Base-by-base conservation (phyloP, 2,888 invertebrate species). In the Lypha dubia region DNA sequence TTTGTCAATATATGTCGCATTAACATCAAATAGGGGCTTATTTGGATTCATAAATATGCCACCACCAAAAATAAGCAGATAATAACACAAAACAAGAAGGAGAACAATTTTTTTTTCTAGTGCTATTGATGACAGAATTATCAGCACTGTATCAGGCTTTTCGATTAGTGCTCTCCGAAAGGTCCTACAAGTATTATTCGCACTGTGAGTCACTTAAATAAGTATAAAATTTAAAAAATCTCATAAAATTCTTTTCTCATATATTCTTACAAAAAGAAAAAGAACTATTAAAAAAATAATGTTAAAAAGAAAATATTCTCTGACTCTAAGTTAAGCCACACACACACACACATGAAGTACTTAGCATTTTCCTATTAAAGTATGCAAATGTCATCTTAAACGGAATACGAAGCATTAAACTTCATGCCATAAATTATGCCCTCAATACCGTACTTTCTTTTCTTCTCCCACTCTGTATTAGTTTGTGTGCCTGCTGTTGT, bases 321-420 rank as follows among this genome's bases (percentile, higher is more conserved):
- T 35, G 80, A 28, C 60, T 81, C 28, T 35, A 53, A 60, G 22
- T 68, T 51, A 79, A 70, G 81, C 56, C 75, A 63, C 81, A 71
- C 62, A 63, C 65, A 68, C 63, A 41, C 56, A 63, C 65, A 68
- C 63, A 41, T 56, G 28, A 60, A 68, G 68, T 75, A 51, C 49
- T 80, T 74, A 80, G 13, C n/a, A 76, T 70, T 70, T 81, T 68
- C 63, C 71, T 79, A 76, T 65, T 75, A 81, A 71, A 73, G 71
- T 84, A 84, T 84, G 80, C 81, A 84, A 81, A 84, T 84, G 84
- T 70, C 81, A 84, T 77, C 56, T 74, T 63, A 77, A 84, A 63
- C 53, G 71, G n/a, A 84, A 84, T 56, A 56, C 38, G 56, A 53
- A 75, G 68, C 68, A 70, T 76, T 70, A 70, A 81, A 84, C 84